Evolutionary conservation across 2,888 invertebrate genomes (phyloP), one percentile per base, ranked within the genome.

Genomic region (Temnothorax ravouxi): DNA sequence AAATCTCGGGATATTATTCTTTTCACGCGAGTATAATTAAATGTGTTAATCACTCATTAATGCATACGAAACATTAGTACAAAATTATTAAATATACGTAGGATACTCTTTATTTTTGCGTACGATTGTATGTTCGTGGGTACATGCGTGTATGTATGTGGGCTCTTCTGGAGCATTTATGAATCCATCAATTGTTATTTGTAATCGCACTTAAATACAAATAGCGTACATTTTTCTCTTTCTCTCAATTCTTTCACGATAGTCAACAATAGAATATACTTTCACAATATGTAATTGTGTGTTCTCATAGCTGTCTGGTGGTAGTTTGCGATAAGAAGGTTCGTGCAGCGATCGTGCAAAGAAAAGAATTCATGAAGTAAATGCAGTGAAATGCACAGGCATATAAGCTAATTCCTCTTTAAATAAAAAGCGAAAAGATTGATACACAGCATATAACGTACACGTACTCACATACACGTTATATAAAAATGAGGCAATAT

Each of bases 61-160:
- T 29, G 25, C 77, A 54, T 77, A 38, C 29, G 87, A 79, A 89
- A 84, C 79, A 74, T 88, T 90, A 91, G 92, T 91, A 91, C 90
- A 92, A 92, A 92, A 89, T 87, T 86, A 89, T 41, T 54, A 76
- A 84, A 71, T 86, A 83, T 87, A 80, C 85, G 56, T 88, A 91
- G 80, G 34, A 75, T 67, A 64, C 61, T 84, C 69, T 54, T 77
- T 67, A 86, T 74, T 84, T 77, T 67, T 44, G n/a, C 25, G 41
- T 29, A 61, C 54, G 38, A 69, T 72, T 76, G 59, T 18, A 18
- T 41, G 18, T 71, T 21, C 4, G 21, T 38, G 38, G 18, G 5
- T 15, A 15, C 21, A 13, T 15, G 15, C 18, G 69, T 69, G 13
- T 67, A 29, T n/a, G 18, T 50, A 13, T 15, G 41, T 54, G 38